Base-by-base conservation (phyloP, 1,140 invertebrate genomes). In the Grapholita molesta region DNA sequence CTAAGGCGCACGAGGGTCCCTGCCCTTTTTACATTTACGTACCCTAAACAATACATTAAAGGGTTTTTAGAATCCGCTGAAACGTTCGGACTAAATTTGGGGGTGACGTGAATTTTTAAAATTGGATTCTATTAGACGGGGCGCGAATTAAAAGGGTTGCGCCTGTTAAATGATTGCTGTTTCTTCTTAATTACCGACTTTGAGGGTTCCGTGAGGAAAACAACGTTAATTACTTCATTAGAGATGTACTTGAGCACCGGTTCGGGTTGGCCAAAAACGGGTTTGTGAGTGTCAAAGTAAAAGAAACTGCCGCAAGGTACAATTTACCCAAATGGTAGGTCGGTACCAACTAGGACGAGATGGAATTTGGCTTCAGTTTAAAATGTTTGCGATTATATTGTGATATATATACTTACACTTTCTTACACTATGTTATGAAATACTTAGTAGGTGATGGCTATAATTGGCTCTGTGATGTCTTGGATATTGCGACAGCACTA, bases 111-210 rank as follows among this genome's bases (percentile, higher is more conserved):
- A 70, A 70, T 74, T 78, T 80, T 75, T 77, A 81, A 77, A 77
- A 69, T 70, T 69, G 66, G 69, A 71, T 78, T 83, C 82, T 82
- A 85, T 85, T 82, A 79, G 76, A 71, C 75, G 80, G 76, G 73
- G 73, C 69, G 48, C 66, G 76, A 71, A 78, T 79, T 77, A 74
- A 76, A 78, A 69, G 65, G 55, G 55, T 61, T 61, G 15, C 55
- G 55, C 55, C 24, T 55, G 28, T 61, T 61, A 61, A 61, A 61
- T 32, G 55, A 61, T 61, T 61, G 52, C 52, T 55, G 55, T 61
- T 61, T 61, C 25, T 61, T 61, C 55, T 61, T 61, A 61, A 61
- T 61, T 61, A 61, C 55, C 6, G 55, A 15, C 28, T 48, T 48
- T 48, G 42, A 48, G 42, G 42, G 42, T 48, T 48, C 42, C 8